Evolutionary conservation across 2,113 vertebrate species (phyloP), one percentile per base, ranked within the genome.

Genomic region (Carassius gibelio): DNA sequence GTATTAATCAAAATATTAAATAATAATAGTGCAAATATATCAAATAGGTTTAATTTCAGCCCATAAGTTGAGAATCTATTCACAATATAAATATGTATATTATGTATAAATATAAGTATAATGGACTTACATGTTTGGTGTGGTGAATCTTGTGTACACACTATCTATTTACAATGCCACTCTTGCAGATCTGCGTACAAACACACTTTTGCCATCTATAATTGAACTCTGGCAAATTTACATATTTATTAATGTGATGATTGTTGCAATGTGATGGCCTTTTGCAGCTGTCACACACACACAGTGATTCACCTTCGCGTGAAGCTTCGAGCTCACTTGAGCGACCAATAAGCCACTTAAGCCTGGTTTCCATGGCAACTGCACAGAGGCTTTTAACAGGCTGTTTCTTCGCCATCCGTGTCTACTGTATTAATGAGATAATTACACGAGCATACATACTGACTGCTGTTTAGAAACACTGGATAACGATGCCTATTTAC

Each of bases 351-450:
- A 88, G 83, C 83, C 86, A 59, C 84, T 71, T 88, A 91, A 91
- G 87, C 88, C 83, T 84, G 19, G 90, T 90, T 86, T 80, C 91
- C 89, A 91, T 90, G 84, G 82, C 57, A 90, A 86, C 88, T 64
- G 79, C 89, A 90, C 91, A 91, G 75, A 85, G 75, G 45, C 68
- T 59, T 84, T 82, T 82, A 75, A 59, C 23, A 57, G 71, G 83
- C 80, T 87, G 84, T 84, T 85, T 75, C 72, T 59, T 84, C 74
- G 52, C 64, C 74, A 87, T 86, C 77, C 71, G 84, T 81, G 83
- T 86, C 88, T 89, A 84, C 86, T 85, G 82, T 89, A 86, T 91
- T 91, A 89, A 91, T 89, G 89, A 92, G 84, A 85, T 85, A 88
- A 91, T 90, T 90, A 86, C 88, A 86, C 82, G 55, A 75, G 83